phyloP scores from a whole-genome alignment of 2,797 vertebrate genomes.

The Falco novaeseelandiae region DNA sequence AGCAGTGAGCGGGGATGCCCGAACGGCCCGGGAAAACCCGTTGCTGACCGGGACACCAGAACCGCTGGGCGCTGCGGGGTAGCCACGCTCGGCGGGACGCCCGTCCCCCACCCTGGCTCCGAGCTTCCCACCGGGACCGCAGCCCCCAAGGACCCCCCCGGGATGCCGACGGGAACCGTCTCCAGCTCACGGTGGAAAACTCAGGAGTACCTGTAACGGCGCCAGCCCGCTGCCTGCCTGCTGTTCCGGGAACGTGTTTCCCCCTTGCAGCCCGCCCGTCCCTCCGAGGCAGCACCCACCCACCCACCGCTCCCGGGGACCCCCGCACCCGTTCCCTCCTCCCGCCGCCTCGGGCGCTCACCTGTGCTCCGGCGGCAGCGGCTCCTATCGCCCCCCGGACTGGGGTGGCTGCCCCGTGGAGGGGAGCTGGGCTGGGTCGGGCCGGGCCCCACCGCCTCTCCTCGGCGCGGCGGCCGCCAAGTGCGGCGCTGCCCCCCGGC shows the following conservation, averaged over 20 bases:
- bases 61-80: neutral
- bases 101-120: neutral
- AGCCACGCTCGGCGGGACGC: neutral
- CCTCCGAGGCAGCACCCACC: neutral
- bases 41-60: neutral
- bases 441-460: neutral
- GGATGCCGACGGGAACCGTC: neutral
- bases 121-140: neutral
- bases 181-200: neutral
- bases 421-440: too few species aligned
- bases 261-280: neutral
- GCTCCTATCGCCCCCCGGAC: neutral
- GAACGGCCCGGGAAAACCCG: too few species aligned
- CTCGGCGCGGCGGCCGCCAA: neutral
- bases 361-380: neutral
- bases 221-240: neutral
- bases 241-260: neutral
- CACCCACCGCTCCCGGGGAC: too few species aligned
- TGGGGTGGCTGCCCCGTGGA: neutral
- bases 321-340: neutral
- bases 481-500: neutral
- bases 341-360: neutral
- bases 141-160: neutral
- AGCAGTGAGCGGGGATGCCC: rapidly evolving
- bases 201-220: rapidly evolving